Percentiles rank a stretch among this genome's conserved stretches.
phyloP scores from a whole-genome alignment of 2,888 invertebrate species.

The Stegophylla sp. region DNA sequence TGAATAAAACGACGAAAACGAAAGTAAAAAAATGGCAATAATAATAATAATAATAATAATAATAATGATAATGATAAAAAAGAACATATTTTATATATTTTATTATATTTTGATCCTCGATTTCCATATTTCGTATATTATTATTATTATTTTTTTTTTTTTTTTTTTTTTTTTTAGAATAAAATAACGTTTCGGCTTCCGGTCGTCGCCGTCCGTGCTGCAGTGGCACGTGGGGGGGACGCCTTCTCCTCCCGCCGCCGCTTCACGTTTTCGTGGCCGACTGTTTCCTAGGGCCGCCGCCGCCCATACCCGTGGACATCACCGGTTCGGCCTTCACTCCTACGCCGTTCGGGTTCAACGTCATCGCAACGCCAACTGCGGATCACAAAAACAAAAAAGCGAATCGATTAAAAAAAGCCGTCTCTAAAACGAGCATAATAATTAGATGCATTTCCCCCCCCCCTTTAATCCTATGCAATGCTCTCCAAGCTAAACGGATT shows the following conservation, averaged over 20 bases:
- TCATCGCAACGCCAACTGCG: conserved; percentile 71
- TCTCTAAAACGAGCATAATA: too few relatives aligned
- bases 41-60: neutral
- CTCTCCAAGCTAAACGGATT: too few relatives aligned
- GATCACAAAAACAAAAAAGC: conserved; percentile 29
- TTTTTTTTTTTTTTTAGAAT: too few relatives aligned
- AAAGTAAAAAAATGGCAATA: neutral
- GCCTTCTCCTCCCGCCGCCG: neutral
- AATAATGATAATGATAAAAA: conserved; percentile 3
- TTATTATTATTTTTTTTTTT: too few relatives aligned
- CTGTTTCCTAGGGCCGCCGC: conserved; percentile 47
- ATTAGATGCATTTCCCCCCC: too few relatives aligned
- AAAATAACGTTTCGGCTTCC: conserved; percentile 39
- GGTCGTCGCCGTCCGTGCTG: neutral
- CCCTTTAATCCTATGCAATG: too few relatives aligned
- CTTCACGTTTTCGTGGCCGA: conserved; percentile 51
- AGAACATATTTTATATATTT: too few relatives aligned
- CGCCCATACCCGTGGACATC: conserved; percentile 30
- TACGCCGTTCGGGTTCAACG: conserved; percentile 73
- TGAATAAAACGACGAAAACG: neutral
- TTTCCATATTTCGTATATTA: conserved; percentile 38
- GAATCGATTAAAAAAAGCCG: too few relatives aligned
- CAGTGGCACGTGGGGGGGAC: too few relatives aligned
- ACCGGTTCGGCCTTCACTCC: conserved; percentile 71
- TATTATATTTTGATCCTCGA: conserved; percentile 46